Base-by-base conservation (phyloP, 2,113 vertebrate species). In the Oplegnathus fasciatus region DNA sequence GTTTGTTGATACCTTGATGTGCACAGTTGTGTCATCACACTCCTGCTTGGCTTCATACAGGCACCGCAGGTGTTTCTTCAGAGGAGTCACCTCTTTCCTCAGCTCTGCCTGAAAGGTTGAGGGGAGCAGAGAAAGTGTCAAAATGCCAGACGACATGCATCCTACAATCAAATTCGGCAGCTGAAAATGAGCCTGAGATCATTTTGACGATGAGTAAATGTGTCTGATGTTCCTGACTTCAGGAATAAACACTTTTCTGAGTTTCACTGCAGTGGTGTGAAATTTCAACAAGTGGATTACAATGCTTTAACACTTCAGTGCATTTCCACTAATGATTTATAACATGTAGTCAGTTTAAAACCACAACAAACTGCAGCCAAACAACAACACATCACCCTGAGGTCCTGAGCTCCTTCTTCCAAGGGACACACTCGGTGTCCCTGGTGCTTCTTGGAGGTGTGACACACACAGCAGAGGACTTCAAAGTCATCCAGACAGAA, bases 41-140 rank as follows among this genome's bases (percentile, higher is more conserved):
- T 95, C 93, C 88, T 96, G 95, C 76, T 96, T 96, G 89, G 92
- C 93, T 89, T 95, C 94, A 87, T 96, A 96, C 75, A 96, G 93
- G 73, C 76, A 65, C 3, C 94, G 90, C 75, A 96, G 91, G 80
- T 78, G 90, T 81, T 95, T 95, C 93, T 96, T 96, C 28, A 96
- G 75, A 3, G 95, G 95, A 30, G 79, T 71, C 60, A 96, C 64
- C 22, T 95, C 94, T n/a, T 89, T 87, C 75, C 88, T 94, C 60
- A 96, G 62, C 72, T 92, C 94, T 34, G 82, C 90, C 96, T 96
- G 6, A 54, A 26, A 62, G 28, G 58, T 9, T 26, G 34, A 40
- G 13, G 48, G 52, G 34, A 37, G 34, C 6, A 20, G 54, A 64
- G 46, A 69, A 30, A n/a, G 52, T 46, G 50, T 28, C 15, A 62